Evolutionary conservation across 2,888 invertebrate genomes (phyloP).

Genomic region (Eledone cirrhosa): DNA sequence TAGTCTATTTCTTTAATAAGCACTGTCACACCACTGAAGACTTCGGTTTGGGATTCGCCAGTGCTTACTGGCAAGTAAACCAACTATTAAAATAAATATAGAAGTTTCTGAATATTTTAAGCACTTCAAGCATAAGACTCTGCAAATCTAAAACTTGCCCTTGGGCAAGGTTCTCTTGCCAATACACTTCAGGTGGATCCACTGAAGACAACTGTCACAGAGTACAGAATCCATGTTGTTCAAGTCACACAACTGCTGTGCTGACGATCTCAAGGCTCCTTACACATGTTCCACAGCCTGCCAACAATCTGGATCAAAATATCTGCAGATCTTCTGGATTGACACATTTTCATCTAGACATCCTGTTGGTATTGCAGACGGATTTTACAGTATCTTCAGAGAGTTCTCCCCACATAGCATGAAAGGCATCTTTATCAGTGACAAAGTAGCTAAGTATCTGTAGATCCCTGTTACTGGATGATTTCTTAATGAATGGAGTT

Average conservation of each 20-base stretch:
- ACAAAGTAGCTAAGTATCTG: background rate
- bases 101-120: background rate
- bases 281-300: no score
- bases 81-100: background rate
- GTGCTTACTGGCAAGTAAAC: no score
- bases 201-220: background rate
- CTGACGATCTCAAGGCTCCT: no score
- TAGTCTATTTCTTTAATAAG: no score
- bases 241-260: no score
- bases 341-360: background rate
- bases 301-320: no score
- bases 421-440: background rate
- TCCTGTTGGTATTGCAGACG: background rate
- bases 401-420: background rate
- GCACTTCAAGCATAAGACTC: background rate
- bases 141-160: background rate
- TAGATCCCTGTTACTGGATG: background rate
- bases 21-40: no score
- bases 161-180: background rate
- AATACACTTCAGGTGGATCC: background rate
- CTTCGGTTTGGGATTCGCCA: no score
- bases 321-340: background rate
- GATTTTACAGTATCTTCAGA: background rate
- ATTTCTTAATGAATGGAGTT: constrained; percentile 2
- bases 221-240: background rate